Base-by-base conservation (phyloP, 2,113 vertebrate species). In the Leptocoma aspasia region DNA sequence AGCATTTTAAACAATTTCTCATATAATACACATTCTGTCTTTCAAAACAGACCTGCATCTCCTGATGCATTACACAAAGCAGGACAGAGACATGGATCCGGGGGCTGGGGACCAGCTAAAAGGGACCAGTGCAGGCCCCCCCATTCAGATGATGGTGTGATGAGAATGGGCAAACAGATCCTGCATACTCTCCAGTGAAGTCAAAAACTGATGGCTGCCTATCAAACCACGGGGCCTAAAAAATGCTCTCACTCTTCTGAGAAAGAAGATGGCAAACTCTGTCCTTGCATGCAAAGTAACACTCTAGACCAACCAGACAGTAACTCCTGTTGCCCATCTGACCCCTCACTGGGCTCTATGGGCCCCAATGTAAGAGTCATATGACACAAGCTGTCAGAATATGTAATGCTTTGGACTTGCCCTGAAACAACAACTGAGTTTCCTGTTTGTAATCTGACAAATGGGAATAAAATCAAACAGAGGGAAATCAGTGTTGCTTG, bases 1-100 rank as follows among this genome's bases (percentile, higher is more conserved):
- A 70, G 2, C 2, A 49, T 21, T 82, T 90, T 7, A 69, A 64
- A 50, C 30, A 15, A 44, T 65, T 52, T 76, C 16, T 82, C 3
- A 22, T 16, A 24, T 33, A 64, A 45, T 31, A 11, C 12, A 12
- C 0, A 1, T 54, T 61, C 20, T 70, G 35, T 42, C 53, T 77
- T 49, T 49, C 22, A 3, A 10, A 65, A 49, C 7, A 35, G 44
- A n/a, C 19, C 19, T 75, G 13, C 7, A 52, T 41, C 19, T 66
- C 61, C 23, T 33, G 22, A 18, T 57, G 22, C 45, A 57, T 73
- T 53, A 86, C 19, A 28, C 16, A 60, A 39, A 35, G 20, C 35
- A 66, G 45, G 23, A 26, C 0, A 0, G 13, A 57, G 30, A 20
- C 15, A 4, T 4, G 10, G 18, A 24, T 71, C 7, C 9, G 28